These are phyloP conservation scores for Pocillopora verrucosa DNA, from an alignment of 64 coral and sea anemone species.

Conservation along the genomic window DNA sequence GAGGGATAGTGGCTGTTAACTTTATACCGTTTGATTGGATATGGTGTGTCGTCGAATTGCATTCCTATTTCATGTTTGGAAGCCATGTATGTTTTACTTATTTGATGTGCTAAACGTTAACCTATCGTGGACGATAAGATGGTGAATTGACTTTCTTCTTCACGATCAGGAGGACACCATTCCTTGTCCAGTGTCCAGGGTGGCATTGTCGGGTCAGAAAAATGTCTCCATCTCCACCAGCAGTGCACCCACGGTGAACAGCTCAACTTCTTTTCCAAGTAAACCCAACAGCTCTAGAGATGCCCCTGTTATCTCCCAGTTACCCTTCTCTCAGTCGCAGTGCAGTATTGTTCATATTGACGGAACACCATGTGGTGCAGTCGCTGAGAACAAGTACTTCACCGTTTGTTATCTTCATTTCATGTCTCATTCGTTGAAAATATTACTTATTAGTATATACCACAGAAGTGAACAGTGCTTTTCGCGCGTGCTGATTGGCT, in stretches of 20 bases:
- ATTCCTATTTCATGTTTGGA: too few species aligned
- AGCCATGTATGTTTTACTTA: too few species aligned
- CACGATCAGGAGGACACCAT: background rate
- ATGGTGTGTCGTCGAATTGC: too few species aligned
- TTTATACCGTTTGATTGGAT: too few species aligned
- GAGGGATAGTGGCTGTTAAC: too few species aligned
- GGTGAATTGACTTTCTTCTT: background rate
- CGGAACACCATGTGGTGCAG: slow-evolving; percentile 45
- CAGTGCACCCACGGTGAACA: background rate
- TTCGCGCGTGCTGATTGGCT: too few species aligned
- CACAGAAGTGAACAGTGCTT: too few species aligned
- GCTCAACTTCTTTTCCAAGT: background rate
- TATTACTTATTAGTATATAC: background rate
- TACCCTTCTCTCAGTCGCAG: slow-evolving; percentile 17
- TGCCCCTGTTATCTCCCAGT: slow-evolving; percentile 21
- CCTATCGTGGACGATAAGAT: too few species aligned
- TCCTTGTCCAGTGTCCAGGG: background rate
- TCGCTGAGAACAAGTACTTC: slow-evolving; percentile 39
- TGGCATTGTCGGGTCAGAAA: background rate
- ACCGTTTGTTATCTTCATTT: background rate
- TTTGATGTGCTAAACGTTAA: too few species aligned
- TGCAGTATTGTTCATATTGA: slow-evolving; percentile 76
- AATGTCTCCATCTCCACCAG: background rate
- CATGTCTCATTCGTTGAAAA: background rate
- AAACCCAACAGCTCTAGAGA: background rate